Conservation (phyloP, 2,888 invertebrate genomes). For the Athalia circularis region DNA sequence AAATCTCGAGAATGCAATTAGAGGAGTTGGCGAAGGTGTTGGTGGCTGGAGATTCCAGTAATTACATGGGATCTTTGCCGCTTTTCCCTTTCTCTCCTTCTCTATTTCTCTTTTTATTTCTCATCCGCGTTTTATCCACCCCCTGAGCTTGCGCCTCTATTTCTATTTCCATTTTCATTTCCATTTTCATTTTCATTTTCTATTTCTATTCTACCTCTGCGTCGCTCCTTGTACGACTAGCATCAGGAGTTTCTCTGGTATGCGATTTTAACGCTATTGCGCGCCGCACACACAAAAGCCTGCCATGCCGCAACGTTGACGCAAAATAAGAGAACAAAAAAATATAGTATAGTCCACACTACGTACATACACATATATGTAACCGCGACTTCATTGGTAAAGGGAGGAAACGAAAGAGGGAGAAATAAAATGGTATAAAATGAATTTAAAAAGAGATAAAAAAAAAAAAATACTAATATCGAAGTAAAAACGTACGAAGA, state of each 20-base stretch:
- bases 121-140: background rate
- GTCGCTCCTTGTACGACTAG: no score
- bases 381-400: background rate
- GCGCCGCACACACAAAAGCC: background rate
- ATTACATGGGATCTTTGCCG: constrained; percentile 40
- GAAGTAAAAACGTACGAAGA: no score
- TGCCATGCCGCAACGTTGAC: constrained; percentile 4
- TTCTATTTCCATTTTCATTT: background rate
- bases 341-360: no score
- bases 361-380: background rate
- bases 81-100: background rate
- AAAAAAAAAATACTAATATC: background rate
- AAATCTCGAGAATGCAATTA: constrained; percentile 44
- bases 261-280: no score
- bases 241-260: no score
- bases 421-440: background rate
- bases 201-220: no score
- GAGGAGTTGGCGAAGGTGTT: constrained; percentile 43
- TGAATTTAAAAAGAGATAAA: background rate
- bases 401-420: background rate
- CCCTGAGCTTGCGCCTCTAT: background rate
- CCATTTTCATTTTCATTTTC: background rate
- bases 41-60: constrained; percentile 41
- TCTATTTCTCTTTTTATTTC: background rate
- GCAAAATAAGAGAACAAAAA: constrained; percentile 32